phyloP scores from a whole-genome alignment of 2,888 invertebrate species.

The Cyclophora punctaria region DNA sequence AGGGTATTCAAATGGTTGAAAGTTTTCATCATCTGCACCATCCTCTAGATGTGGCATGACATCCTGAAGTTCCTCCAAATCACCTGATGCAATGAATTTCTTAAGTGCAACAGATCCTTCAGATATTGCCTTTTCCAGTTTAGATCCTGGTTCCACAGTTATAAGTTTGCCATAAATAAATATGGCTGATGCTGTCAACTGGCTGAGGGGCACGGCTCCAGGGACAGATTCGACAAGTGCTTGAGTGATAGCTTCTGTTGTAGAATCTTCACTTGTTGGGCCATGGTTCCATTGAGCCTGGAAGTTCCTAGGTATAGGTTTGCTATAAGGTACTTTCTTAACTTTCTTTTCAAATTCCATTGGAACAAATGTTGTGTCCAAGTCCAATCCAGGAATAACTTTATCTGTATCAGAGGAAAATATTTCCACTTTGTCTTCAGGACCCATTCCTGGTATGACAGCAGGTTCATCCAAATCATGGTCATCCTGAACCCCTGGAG shows the following conservation, averaged over 20 bases:
- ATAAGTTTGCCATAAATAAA: constrained; percentile 89
- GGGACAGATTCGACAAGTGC: constrained; percentile 84
- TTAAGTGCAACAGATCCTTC: constrained; percentile 86
- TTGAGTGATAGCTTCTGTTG: constrained; percentile 79
- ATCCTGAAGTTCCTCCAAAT: constrained; percentile 86
- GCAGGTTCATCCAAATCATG: constrained; percentile 82
- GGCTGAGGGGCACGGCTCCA: constrained; percentile 84
- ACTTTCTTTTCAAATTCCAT: constrained; percentile 83
- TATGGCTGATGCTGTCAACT: constrained; percentile 86
- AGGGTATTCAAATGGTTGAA: constrained; percentile 64
- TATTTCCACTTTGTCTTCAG: constrained; percentile 92
- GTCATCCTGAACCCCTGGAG: constrained; percentile 80
- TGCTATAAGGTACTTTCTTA: constrained; percentile 94
- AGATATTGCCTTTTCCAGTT: constrained; percentile 82
- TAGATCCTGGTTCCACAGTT: constrained; percentile 84
- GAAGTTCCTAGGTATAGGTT: constrained; percentile 96
- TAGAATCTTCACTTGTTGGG: constrained; percentile 67
- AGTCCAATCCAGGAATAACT: constrained; percentile 90
- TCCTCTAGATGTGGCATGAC: constrained; percentile 82
- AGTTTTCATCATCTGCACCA: constrained; percentile 70
- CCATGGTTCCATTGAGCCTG: constrained; percentile 97
- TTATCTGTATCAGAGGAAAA: constrained; percentile 76
- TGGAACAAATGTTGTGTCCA: constrained; percentile 78
- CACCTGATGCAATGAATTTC: constrained; percentile 85
- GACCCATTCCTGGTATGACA: constrained; percentile 97